Percentiles rank a stretch among this genome's conserved stretches.
phyloP scores from a whole-genome alignment of 2,888 invertebrate species.

The Lithophane ornitopus region DNA sequence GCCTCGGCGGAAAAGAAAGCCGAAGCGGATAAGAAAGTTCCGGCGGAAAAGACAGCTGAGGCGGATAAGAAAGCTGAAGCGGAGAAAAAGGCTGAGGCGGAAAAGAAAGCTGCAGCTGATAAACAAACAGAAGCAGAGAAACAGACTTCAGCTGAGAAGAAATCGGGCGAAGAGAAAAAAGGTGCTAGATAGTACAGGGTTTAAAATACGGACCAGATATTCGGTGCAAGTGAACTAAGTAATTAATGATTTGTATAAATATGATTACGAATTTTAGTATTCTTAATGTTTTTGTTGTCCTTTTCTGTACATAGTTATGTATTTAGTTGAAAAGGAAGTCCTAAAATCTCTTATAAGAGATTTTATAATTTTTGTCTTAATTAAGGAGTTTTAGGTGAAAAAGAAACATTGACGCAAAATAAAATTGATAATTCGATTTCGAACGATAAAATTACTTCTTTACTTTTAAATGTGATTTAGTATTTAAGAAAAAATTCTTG shows the following conservation, averaged over 20 bases:
- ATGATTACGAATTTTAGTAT: conserved; percentile 63
- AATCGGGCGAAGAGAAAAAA: conserved; percentile 67
- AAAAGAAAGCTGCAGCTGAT: conserved; percentile 35
- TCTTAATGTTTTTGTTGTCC: conserved; percentile 57
- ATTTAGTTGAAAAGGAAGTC: conserved; percentile 54
- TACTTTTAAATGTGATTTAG: conserved; percentile 45
- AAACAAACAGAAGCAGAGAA: conserved; percentile 54
- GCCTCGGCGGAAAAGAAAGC: conserved; percentile 64
- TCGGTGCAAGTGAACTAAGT: conserved; percentile 60
- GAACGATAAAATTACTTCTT: conserved; percentile 39
- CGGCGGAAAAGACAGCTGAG: conserved; percentile 57
- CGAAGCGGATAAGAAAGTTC: conserved; percentile 23
- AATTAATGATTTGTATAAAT: conserved; percentile 64
- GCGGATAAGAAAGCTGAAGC: conserved; percentile 5
- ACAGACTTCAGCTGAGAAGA: conserved; percentile 66
- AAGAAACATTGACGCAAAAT: conserved; percentile 50
- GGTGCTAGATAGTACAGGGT: conserved; percentile 87
- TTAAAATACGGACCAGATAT: conserved; percentile 55
- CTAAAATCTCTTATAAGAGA: conserved; percentile 50
- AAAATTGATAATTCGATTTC: conserved; percentile 30
- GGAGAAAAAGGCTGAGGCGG: conserved; percentile 22
- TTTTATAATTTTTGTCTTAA: conserved; percentile 57
- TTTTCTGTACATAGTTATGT: conserved; percentile 60
- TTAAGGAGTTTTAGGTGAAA: neutral
- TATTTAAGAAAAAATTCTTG: conserved; percentile 36